These are phyloP conservation scores for Sminthurinus aureus DNA, from an alignment of 2,888 invertebrate genomes.

Conservation along the genomic window DNA sequence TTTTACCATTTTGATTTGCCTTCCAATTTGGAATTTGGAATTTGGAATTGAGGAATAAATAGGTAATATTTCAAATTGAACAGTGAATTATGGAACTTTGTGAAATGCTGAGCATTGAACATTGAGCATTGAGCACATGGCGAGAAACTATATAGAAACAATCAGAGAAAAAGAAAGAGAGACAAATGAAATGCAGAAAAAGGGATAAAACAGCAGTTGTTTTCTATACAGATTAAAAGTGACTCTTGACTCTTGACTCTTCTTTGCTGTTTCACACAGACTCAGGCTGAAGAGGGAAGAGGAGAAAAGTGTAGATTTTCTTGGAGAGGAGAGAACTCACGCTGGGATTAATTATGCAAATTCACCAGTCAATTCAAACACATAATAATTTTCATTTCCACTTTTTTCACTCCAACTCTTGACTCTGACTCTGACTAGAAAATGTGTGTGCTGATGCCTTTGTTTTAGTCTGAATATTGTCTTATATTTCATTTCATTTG, in stretches of 20 bases:
- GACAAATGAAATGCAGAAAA: neutral
- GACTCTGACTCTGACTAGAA: neutral
- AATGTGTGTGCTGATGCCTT: neutral
- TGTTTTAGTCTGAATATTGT: neutral
- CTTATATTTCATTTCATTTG: neutral
- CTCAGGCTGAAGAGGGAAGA: neutral
- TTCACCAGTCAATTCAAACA: slow-evolving; percentile 28
- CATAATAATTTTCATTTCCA: neutral
- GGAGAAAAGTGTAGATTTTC: neutral
- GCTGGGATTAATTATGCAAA: slow-evolving; percentile 46
- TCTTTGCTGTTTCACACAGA: neutral
- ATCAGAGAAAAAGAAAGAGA: neutral
- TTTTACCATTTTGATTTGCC: no score
- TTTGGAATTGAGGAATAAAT: no score
- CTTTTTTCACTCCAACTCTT: neutral
- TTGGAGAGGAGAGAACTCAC: slow-evolving; percentile 18
- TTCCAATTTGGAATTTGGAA: no score
- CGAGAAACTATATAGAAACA: no score
- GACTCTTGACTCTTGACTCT: neutral
- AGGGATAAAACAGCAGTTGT: neutral
- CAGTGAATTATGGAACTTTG: no score
- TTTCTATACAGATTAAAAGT: neutral
- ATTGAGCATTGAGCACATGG: no score
- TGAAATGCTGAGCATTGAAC: neutral
- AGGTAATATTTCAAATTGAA: no score